These are phyloP conservation scores for Whitmania pigra DNA, from an alignment of 1,140 invertebrate species.

Conservation along the genomic window DNA sequence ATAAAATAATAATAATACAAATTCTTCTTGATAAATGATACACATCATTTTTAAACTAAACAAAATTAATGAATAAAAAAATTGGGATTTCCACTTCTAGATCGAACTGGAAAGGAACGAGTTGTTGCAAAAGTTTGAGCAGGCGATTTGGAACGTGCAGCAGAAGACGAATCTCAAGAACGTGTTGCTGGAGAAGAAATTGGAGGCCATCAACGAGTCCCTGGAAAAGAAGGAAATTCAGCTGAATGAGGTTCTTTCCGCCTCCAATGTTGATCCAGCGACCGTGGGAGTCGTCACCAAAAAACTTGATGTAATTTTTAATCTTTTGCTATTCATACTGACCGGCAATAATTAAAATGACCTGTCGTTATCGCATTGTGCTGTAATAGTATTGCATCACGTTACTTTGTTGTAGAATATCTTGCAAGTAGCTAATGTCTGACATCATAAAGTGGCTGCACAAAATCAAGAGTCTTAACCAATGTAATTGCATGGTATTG, in stretches of 20 bases:
- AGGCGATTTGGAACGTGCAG: conserved; percentile 68
- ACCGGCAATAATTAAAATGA: background rate
- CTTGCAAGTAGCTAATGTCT: too few species aligned
- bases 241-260: conserved; percentile 54
- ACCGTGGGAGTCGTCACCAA: conserved; percentile 49
- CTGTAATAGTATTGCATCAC: too few species aligned
- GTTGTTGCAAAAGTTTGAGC: conserved; percentile 61
- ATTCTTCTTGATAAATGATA: background rate
- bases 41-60: background rate
- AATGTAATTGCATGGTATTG: too few species aligned
- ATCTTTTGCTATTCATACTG: background rate
- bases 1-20: background rate
- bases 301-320: conserved; percentile 49
- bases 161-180: conserved; percentile 66
- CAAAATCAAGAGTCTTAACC: too few species aligned
- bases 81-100: conserved; percentile 33
- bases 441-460: too few species aligned
- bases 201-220: conserved; percentile 53
- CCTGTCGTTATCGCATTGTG: background rate
- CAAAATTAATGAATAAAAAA: background rate
- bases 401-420: too few species aligned
- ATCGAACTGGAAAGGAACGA: conserved; percentile 63
- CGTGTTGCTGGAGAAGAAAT: conserved; percentile 59
- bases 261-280: conserved; percentile 50
- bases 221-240: conserved; percentile 58